Base-by-base conservation (phyloP, 1,140 invertebrate genomes). In the Cydia amplana region DNA sequence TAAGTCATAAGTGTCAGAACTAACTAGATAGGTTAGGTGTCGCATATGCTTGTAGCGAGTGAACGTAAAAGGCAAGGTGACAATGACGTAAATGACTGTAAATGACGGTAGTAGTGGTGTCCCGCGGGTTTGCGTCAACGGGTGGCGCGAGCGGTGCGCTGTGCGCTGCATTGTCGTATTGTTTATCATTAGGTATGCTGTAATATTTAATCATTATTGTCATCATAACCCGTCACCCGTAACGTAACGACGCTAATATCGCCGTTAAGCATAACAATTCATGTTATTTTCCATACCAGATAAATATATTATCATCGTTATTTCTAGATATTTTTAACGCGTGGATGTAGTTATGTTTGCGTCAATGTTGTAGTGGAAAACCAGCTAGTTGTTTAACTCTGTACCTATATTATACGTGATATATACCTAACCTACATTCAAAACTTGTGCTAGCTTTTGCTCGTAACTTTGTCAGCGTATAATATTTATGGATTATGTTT, bases 261-360 rank as follows among this genome's bases (percentile, higher is more conserved):
- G 51, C 16, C 51, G n/a, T 55, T 55, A 55, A 55, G 6, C 16
- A 55, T 18, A n/a, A 55, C n/a, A 18, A 55, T n/a, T 18, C 51
- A 18, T 55, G 51, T 55, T 55, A 55, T 55, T 55, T 55, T 55
- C 51, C 51, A 55, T 55, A 18, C 51, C 5, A 55, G 51, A 55
- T 55, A 55, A 55, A n/a, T 55, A n/a, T 55, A 55, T 55, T 18
- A 55, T 55, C n/a, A 55, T 49, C 16, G n/a, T n/a, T 55, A n/a
- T 49, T 49, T 49, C 51, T 55, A 18, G 16, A 55, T 55, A 55
- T 55, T 55, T 55, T 20, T 18, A 55, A 55, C 51, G 51, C 51
- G 51, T 55, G 51, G 3, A 49, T 16, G 46, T 16, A 14, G 51
- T 55, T 55, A n/a, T 51, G 14, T 51, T 51, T 51, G 49, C 49